Percentiles rank a stretch among this genome's conserved stretches.
These are phyloP conservation scores for Phalanger gymnotis DNA, from an alignment of 2,797 vertebrate genomes.

Conservation along the genomic window DNA sequence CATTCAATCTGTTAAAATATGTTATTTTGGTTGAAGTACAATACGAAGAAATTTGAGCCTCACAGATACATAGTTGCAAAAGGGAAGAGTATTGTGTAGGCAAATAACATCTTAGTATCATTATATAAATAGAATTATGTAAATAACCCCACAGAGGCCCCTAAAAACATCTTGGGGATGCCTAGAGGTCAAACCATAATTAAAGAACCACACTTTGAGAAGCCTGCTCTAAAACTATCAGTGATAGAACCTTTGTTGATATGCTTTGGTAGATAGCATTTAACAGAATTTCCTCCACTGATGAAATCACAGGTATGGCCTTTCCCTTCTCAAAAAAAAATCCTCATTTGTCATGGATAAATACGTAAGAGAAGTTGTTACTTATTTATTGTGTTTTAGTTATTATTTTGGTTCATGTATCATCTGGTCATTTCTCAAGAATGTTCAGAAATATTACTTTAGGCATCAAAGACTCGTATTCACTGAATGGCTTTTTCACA, in stretches of 20 bases:
- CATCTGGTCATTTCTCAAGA: constrained; percentile 70
- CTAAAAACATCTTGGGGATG: not conserved
- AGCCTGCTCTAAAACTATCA: not conserved
- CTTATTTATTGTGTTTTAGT: constrained; percentile 43
- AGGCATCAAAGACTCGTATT: constrained; percentile 61
- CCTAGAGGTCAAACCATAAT: not conserved
- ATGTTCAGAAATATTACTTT: constrained; percentile 60
- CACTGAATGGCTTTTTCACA: constrained; percentile 71
- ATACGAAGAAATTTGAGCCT: not conserved
- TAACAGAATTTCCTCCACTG: not conserved
- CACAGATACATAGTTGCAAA: not conserved
- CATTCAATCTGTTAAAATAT: not conserved
- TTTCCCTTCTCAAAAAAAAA: not conserved
- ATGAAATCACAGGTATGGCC: not conserved
- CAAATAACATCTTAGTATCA: not conserved
- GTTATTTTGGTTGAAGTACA: not conserved
- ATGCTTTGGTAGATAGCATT: not conserved
- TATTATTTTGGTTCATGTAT: constrained; percentile 40
- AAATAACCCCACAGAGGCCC: not conserved
- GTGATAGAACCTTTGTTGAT: not conserved
- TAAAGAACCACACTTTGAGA: not conserved
- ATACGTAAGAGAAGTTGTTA: not conserved
- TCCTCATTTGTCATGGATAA: not conserved
- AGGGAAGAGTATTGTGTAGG: not conserved
- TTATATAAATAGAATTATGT: not conserved